These are phyloP conservation scores for Tetragonula clypearis DNA, from an alignment of 1,140 invertebrate species.

Conservation along the genomic window DNA sequence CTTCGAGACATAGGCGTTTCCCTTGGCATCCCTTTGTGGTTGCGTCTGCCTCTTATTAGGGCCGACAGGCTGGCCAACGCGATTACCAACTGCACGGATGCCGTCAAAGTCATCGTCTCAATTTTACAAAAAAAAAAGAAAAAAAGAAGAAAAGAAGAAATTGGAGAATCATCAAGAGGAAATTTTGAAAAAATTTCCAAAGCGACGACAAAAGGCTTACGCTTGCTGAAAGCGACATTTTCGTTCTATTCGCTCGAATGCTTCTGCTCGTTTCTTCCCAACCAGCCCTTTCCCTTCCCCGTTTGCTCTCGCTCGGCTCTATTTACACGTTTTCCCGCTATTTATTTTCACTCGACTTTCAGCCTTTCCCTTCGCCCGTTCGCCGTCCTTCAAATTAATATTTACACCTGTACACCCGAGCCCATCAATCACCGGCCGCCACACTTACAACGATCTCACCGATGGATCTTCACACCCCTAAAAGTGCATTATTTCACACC, in stretches of 20 bases:
- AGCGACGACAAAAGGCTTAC: neutral
- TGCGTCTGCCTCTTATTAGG: constrained; percentile 66
- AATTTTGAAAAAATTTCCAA: no score
- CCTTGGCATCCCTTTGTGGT: constrained; percentile 71
- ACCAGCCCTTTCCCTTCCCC: neutral
- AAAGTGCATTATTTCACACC: constrained; percentile 1
- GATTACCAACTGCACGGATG: constrained; percentile 44
- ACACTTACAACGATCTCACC: neutral
- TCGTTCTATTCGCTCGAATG: neutral
- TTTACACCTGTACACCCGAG: constrained; percentile 17
- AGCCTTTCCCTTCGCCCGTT: neutral
- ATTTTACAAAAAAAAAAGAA: no score
- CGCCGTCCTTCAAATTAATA: constrained; percentile 13
- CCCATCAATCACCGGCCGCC: constrained; percentile 11
- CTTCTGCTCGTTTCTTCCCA: neutral
- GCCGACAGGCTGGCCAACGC: constrained; percentile 52
- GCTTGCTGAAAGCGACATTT: neutral
- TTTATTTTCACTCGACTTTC: constrained; percentile 12
- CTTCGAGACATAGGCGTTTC: constrained; percentile 72
- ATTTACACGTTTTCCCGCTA: constrained; percentile 3
- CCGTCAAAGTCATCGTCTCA: constrained; percentile 62
- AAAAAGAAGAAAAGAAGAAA: no score
- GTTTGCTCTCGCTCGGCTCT: neutral
- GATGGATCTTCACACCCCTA: neutral
- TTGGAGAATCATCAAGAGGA: no score